These are phyloP conservation scores for Rhinoraja longicauda DNA, from an alignment of 2,797 vertebrate genomes.

Conservation along the genomic window DNA sequence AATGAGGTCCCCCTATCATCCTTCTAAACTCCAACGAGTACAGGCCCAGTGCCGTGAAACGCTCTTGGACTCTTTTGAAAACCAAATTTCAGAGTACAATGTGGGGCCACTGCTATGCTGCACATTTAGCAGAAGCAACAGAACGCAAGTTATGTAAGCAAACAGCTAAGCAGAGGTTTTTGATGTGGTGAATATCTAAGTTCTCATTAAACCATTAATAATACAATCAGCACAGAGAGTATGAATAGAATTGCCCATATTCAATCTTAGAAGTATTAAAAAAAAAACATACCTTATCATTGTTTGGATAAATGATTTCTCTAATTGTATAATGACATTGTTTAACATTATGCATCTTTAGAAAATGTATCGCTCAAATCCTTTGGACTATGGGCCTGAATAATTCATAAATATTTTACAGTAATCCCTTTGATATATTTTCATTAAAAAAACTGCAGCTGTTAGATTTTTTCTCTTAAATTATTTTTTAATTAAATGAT, in stretches of 20 bases:
- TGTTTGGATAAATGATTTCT: slow-evolving; percentile 33
- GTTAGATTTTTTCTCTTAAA: slow-evolving; percentile 38
- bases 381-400: slow-evolving; percentile 33
- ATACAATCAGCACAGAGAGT: slow-evolving; percentile 1
- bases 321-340: slow-evolving; percentile 30
- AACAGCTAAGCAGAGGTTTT: background rate
- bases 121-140: too few species aligned
- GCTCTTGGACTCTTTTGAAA: too few species aligned
- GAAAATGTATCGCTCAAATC: slow-evolving; percentile 34
- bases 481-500: slow-evolving; percentile 39
- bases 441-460: slow-evolving; percentile 39
- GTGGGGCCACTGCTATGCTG: too few species aligned
- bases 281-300: slow-evolving; percentile 19
- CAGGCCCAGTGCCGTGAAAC: too few species aligned
- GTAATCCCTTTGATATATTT: slow-evolving; percentile 39
- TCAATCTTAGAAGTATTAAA: background rate
- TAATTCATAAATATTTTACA: slow-evolving; percentile 39
- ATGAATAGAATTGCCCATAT: background rate
- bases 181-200: background rate
- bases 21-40: too few species aligned
- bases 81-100: too few species aligned
- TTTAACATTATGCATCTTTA: slow-evolving; percentile 35
- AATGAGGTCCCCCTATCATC: too few species aligned
- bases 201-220: slow-evolving; percentile 20
- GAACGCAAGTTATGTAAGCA: background rate